Evolutionary conservation across 2,888 invertebrate species (phyloP).

Genomic region (Koerneria pararmatus): DNA sequence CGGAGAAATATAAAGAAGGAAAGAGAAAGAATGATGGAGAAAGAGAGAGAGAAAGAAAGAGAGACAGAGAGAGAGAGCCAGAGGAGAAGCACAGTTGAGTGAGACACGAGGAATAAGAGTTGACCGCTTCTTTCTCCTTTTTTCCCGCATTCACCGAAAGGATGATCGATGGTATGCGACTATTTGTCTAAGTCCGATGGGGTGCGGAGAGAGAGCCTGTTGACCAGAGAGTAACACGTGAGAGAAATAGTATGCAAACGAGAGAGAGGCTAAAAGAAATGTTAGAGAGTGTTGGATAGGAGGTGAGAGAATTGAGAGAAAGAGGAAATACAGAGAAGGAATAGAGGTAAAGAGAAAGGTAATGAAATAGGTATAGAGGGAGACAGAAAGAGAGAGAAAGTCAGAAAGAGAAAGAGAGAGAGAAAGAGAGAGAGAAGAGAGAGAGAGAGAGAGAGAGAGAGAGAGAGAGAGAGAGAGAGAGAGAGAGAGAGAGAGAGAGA

Average conservation of each 20-base stretch:
- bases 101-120: too few relatives aligned
- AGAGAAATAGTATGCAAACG: too few relatives aligned
- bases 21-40: background rate
- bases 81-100: slow-evolving; percentile 27
- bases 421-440: slow-evolving; percentile 15
- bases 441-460: slow-evolving; percentile 15
- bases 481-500: background rate
- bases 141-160: too few relatives aligned
- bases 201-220: too few relatives aligned
- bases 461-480: background rate
- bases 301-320: slow-evolving; percentile 3
- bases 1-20: too few relatives aligned
- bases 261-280: too few relatives aligned
- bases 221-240: too few relatives aligned
- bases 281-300: slow-evolving; percentile 16
- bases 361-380: slow-evolving; percentile 23
- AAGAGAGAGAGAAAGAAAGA: slow-evolving; percentile 19
- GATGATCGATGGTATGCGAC: too few relatives aligned
- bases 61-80: slow-evolving; percentile 14
- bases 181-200: too few relatives aligned
- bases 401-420: slow-evolving; percentile 23
- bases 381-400: slow-evolving; percentile 23
- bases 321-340: slow-evolving; percentile 11
- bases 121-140: too few relatives aligned
- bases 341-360: too few relatives aligned